Base-by-base conservation (phyloP, 2,113 vertebrate species). In the Oplegnathus fasciatus region DNA sequence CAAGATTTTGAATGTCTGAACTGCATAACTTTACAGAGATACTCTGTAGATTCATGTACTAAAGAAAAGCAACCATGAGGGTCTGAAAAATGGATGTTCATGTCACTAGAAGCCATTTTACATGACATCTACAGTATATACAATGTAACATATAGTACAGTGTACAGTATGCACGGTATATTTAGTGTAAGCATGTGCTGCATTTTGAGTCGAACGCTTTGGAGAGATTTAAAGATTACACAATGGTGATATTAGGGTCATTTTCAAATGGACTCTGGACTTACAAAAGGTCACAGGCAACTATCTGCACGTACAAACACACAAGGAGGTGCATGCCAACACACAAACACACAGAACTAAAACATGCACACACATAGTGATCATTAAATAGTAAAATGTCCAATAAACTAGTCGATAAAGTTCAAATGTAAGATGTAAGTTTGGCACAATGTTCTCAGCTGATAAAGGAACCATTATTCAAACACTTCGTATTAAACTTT, bases 191-290 rank as follows among this genome's bases (percentile, higher is more conserved):
- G 5, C 1, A 50, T 48, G 28, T 57, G 67, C 9, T 72, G 2
- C 13, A 10, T 72, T 28, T 54, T 26, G 9, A 28, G 0, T 13
- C 18, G 1, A 17, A n/a, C 1, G 4, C 32, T 54, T 57, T 83
- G 26, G 3, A 24, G 9, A 40, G 4, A 75, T 66, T 54, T 54
- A 32, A 10, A 1, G 11, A 54, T 89, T 78, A 60, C 8, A 17
- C 48, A 83, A 83, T n/a, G 9, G 0, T 18, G 14, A 48, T 0
- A 30, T 55, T 57, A 34, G 14, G 26, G 9, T 34, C 8, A 1
- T 74, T 79, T 67, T 50, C 7, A 58, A 74, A 55, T 40, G 75
- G 30, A 89, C 85, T 83, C 60, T 82, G 69, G 42, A 75, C 32
- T 6, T 17, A 37, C 17, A 54, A 11, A 46, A 28, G 69, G 15